These are phyloP conservation scores for Gisinianus flammeolus DNA, from an alignment of 2,888 invertebrate species.

Conservation along the genomic window DNA sequence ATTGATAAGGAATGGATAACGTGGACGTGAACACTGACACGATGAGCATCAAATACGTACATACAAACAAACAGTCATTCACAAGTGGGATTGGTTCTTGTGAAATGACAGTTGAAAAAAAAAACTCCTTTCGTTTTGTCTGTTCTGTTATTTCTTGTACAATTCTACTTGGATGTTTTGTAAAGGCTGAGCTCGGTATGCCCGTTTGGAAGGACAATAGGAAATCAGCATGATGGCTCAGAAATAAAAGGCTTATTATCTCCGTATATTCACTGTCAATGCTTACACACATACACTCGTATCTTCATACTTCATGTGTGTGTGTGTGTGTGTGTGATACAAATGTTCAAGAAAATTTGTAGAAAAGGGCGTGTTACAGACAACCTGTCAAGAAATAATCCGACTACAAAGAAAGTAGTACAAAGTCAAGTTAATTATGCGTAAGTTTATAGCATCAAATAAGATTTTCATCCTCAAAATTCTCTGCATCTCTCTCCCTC, in stretches of 20 bases:
- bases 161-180: too few relatives aligned
- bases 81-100: slow-evolving; percentile 18
- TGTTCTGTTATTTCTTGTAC: too few relatives aligned
- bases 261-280: not conserved
- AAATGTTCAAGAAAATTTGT: slow-evolving; percentile 25
- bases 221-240: slow-evolving; percentile 37
- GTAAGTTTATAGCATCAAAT: slow-evolving; percentile 34
- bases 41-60: not conserved
- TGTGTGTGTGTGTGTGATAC: not conserved
- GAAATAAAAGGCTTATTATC: slow-evolving; percentile 31
- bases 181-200: too few relatives aligned
- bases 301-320: not conserved
- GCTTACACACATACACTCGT: not conserved
- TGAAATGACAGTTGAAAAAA: slow-evolving; percentile 25
- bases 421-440: slow-evolving; percentile 44
- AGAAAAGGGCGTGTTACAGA: slow-evolving; percentile 43
- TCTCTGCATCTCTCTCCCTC: slow-evolving; percentile 10
- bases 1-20: not conserved
- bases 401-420: slow-evolving; percentile 38
- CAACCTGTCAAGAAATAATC: slow-evolving; percentile 45
- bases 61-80: not conserved
- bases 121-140: slow-evolving; percentile 32
- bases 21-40: not conserved
- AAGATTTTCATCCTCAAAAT: slow-evolving; percentile 23
- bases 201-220: slow-evolving; percentile 25